Percentiles rank a stretch among this genome's conserved stretches.
Evolutionary conservation across 2,113 vertebrate species (phyloP).

Genomic region (Corythaeola cristata): DNA sequence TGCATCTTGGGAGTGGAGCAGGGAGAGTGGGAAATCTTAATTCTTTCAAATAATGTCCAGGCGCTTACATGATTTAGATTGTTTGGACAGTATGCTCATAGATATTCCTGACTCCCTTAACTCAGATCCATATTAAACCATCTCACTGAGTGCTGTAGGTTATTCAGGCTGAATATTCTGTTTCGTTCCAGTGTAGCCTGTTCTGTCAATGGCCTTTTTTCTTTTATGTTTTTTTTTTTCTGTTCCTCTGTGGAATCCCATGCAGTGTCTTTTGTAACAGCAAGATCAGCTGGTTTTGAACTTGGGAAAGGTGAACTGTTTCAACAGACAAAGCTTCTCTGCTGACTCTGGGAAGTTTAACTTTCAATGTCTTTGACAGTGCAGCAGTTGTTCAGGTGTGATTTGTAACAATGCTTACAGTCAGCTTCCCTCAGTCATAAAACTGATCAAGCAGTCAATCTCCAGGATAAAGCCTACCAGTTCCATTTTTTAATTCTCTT

Average conservation of each 20-base stretch:
- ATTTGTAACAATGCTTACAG: not conserved
- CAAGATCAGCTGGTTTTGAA: conserved; percentile 26
- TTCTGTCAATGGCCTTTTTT: not conserved
- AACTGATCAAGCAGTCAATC: not conserved
- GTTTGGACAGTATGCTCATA: not conserved
- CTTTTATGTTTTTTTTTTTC: not conserved
- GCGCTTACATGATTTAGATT: not conserved
- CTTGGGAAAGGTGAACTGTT: conserved; percentile 3
- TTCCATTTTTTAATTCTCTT: not conserved
- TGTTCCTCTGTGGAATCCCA: not conserved
- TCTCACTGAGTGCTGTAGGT: not conserved
- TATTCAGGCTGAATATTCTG: not conserved
- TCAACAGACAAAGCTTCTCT: not conserved
- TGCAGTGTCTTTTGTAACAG: conserved; percentile 21
- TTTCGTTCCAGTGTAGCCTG: not conserved
- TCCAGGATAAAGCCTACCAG: not conserved
- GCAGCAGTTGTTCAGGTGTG: conserved; percentile 21
- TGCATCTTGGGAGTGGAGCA: not conserved
- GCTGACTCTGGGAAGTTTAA: conserved; percentile 7
- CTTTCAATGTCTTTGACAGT: not conserved
- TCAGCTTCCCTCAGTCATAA: conserved; percentile 18
- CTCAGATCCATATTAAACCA: not conserved
- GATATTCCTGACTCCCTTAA: not conserved
- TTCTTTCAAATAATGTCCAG: not conserved
- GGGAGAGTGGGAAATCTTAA: not conserved